Evolutionary conservation across 2,797 vertebrate species (phyloP), one percentile per base, ranked within the genome.

Genomic region (Carduelis carduelis): DNA sequence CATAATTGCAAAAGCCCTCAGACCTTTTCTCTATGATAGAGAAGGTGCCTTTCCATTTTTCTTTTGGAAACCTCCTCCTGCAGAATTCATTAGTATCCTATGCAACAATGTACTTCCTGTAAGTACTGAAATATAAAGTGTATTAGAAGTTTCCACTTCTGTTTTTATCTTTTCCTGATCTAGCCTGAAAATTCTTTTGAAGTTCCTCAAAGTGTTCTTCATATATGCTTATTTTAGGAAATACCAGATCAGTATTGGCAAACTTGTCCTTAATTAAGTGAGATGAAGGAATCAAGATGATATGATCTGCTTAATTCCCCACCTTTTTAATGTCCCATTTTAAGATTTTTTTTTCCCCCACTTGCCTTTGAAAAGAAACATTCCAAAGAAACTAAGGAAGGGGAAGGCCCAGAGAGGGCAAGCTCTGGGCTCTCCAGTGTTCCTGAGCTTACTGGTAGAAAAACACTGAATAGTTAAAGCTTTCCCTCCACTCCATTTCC

Each of bases 161-260:
- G 77, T 41, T 89, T 96, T 97, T 96, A 97, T 95, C 96, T 95
- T 96, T 95, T 96, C 90, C 93, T 95, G 94, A 95, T 96, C 96
- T 93, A 71, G 89, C 70, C 81, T 88, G 90, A 91, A 95, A 95
- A 90, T 27, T 77, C 91, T 91, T 96, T 94, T 96, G 95, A 96
- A 96, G 89, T 87, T 74, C 39, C 80, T 95, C 89, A 77, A 90
- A 96, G 83, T 92, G 93, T 96, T 95, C 93, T 91, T 90, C 89
- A 66, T 35, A 59, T 46, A 43, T 66, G 72, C 76, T 95, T 93
- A 79, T 72, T 88, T 79, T 95, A 94, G 76, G 90, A 96, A 95
- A 92, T 35, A 94, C 55, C 89, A 83, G 63, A 83, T 90, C 81
- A 71, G 71, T 71, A 78, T 9, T 91, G 74, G 87, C 94, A 97